Percentiles rank a stretch among this genome's conserved stretches.
phyloP scores from a whole-genome alignment of 2,797 vertebrate genomes.

The Thamnophis elegans region DNA sequence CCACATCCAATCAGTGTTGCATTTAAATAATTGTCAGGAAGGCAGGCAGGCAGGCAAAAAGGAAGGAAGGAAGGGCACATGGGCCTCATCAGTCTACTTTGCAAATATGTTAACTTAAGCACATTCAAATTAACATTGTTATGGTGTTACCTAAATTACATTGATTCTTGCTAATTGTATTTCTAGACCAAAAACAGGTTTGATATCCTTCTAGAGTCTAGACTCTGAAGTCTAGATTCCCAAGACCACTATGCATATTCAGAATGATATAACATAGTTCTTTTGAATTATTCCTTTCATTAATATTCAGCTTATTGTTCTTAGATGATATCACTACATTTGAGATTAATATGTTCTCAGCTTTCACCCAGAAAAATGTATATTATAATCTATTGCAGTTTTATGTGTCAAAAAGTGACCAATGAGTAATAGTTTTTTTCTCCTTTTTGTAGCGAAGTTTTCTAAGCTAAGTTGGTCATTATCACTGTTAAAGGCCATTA shows the following conservation, averaged over 20 bases:
- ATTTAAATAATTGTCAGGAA: not conserved
- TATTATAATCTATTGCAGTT: slow-evolving; percentile 7
- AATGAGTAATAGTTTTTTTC: slow-evolving; percentile 4
- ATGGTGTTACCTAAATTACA: not conserved
- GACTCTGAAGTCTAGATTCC: not conserved
- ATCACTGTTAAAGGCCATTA: not conserved
- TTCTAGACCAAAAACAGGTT: not conserved
- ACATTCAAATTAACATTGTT: not conserved
- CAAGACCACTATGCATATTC: not conserved
- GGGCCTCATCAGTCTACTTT: not conserved
- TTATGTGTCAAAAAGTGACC: not conserved
- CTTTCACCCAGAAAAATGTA: slow-evolving; percentile 1
- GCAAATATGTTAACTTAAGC: not conserved
- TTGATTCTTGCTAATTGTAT: not conserved
- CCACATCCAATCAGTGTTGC: not conserved
- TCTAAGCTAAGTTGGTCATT: slow-evolving; percentile 30
- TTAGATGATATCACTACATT: not conserved
- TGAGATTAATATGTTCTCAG: slow-evolving; percentile 14
- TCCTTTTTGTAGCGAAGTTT: not conserved
- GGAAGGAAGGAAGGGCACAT: not conserved
- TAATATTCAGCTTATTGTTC: slow-evolving; percentile 30
- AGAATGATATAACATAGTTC: not conserved
- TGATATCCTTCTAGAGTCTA: not conserved
- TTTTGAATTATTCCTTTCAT: not conserved
- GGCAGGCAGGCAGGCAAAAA: not conserved